A percentile compares a stretch with the other conserved stretches of the same genome.
phyloP scores from a whole-genome alignment of 2,888 invertebrate genomes.

The Cataglyphis albicans region DNA sequence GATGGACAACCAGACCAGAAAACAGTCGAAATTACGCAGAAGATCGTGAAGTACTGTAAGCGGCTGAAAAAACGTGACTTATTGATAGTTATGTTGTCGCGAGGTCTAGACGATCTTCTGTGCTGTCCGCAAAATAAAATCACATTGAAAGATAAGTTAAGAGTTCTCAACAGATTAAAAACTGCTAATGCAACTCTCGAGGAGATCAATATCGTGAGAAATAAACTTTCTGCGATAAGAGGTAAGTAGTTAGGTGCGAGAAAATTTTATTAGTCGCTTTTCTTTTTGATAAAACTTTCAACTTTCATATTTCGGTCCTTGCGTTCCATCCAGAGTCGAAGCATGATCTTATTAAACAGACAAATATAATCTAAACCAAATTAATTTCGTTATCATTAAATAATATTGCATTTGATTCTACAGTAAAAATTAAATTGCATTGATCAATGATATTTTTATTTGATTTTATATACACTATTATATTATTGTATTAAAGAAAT shows the following conservation, averaged over 20 bases:
- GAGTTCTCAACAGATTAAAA: constrained; percentile 86
- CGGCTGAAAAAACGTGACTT: constrained; percentile 86
- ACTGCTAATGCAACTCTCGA: constrained; percentile 87
- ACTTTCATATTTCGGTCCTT: not conserved
- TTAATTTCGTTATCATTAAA: not conserved
- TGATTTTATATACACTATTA: not conserved
- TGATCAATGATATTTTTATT: not conserved
- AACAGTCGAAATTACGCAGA: constrained; percentile 86
- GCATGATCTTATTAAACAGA: not conserved
- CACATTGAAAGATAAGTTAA: constrained; percentile 87
- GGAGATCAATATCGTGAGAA: constrained; percentile 88
- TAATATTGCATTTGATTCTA: not conserved
- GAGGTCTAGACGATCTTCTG: constrained; percentile 90
- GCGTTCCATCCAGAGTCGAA: not conserved
- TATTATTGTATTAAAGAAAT: not conserved
- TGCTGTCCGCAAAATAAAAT: constrained; percentile 88
- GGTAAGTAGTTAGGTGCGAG: constrained; percentile 80
- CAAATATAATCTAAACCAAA: not conserved
- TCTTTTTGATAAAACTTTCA: constrained; percentile 9
- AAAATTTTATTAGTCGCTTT: constrained; percentile 42
- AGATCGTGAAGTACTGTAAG: constrained; percentile 86
- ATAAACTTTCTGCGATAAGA: constrained; percentile 88
- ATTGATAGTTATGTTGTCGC: constrained; percentile 88
- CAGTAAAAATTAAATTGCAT: not conserved
- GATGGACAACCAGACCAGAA: constrained; percentile 88